These are phyloP conservation scores for Pteropus alecto DNA, from an alignment of 2,113 vertebrate species.

Conservation along the genomic window DNA sequence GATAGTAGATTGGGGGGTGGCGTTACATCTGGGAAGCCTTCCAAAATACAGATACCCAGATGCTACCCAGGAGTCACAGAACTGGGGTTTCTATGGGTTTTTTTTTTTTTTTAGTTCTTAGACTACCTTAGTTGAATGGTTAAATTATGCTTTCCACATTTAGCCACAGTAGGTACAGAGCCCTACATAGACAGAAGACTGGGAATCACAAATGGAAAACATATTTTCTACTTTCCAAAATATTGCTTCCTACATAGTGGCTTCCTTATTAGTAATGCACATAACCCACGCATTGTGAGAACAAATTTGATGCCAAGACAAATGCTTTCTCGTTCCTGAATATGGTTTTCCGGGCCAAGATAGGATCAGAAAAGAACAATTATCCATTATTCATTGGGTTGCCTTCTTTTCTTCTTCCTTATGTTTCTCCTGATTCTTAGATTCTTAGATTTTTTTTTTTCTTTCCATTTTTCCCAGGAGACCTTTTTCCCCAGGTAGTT, in stretches of 20 bases:
- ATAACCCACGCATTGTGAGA: slow-evolving; percentile 51
- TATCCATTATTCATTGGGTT: background rate
- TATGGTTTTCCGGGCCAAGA: slow-evolving; percentile 46
- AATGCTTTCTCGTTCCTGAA: slow-evolving; percentile 36
- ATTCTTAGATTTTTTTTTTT: background rate
- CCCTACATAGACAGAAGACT: slow-evolving; percentile 31
- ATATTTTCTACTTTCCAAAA: slow-evolving; percentile 57
- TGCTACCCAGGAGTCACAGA: background rate
- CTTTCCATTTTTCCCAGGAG: background rate
- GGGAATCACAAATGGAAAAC: slow-evolving; percentile 56
- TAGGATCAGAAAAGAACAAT: slow-evolving; percentile 44
- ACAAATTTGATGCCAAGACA: slow-evolving; percentile 49
- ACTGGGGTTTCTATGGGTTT: background rate
- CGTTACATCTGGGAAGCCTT: background rate
- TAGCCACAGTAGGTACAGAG: background rate
- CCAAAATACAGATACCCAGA: background rate
- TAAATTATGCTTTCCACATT: slow-evolving; percentile 38
- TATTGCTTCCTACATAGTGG: slow-evolving; percentile 33
- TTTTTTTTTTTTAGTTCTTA: background rate
- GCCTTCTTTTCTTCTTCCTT: slow-evolving; percentile 8
- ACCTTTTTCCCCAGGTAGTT: slow-evolving; percentile 14
- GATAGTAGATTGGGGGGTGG: background rate
- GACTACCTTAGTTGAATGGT: background rate
- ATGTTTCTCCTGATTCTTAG: background rate
- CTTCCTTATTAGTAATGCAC: slow-evolving; percentile 63